Base-by-base conservation (phyloP, 2,797 vertebrate genomes). In the Rhinella marina region DNA sequence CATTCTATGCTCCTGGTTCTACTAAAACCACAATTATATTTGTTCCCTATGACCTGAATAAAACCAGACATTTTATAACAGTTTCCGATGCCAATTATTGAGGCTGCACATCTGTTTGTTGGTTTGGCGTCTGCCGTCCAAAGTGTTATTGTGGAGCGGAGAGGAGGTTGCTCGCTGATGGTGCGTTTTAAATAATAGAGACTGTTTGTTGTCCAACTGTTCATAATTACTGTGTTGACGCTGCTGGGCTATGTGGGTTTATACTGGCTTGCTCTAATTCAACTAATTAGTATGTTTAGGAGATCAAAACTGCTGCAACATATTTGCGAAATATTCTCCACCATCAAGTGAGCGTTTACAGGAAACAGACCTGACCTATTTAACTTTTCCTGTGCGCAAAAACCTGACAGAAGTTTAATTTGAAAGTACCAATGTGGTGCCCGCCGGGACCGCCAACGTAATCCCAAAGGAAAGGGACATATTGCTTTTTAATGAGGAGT, bases 191-290 rank as follows among this genome's bases (percentile, higher is more conserved):
- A 89, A 89, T 89, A 89, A 89, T 89, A 89, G 88, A 89, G 85
- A 89, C 85, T 89, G 81, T 89, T 89, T 89, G 88, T 89, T 89
- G 81, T 84, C 88, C 88, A 89, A 89, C 88, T 89, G 88, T 89
- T 89, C 88, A 86, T 89, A 89, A 89, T 89, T 89, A 89, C 85
- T 84, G 88, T 86, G 88, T 89, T 89, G 88, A 89, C 81, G 88
- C 88, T 89, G 88, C 85, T 89, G 85, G 88, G 88, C 88, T 87
- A 87, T 89, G 88, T 89, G 88, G 88, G 88, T 89, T 89, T 89
- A 89, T 89, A 70, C 88, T 89, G 81, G 88, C 88, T 87, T 83
- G 79, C 84, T 86, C 56, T 89, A 87, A 89, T 89, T 86, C 85
- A 87, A 84, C 88, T 89, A 89, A 89, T 89, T 89, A 89, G 88